Percentiles rank a stretch among this genome's conserved stretches.
phyloP scores from a whole-genome alignment of 2,797 vertebrate genomes.

The Epinephelus awoara region DNA sequence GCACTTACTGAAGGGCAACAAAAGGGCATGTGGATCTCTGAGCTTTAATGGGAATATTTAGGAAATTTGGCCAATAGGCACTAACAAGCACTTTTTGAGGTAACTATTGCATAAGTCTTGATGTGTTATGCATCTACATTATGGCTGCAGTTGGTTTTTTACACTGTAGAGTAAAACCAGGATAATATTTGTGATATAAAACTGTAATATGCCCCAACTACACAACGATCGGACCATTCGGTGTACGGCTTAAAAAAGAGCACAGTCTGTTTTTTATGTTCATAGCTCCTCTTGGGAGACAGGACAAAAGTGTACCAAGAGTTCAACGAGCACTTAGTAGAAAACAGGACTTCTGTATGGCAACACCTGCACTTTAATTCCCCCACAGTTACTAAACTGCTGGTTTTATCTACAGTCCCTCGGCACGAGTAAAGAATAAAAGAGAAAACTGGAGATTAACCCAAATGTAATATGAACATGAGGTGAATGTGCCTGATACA shows the following conservation, averaged over 20 bases:
- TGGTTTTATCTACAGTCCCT: conserved; percentile 21
- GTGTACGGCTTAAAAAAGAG: not conserved
- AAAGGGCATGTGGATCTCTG: conserved; percentile 28
- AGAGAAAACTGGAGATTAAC: conserved; percentile 23
- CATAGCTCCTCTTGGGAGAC: conserved; percentile 17
- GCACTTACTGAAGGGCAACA: conserved; percentile 44
- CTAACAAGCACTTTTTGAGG: conserved; percentile 1
- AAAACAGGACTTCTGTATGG: conserved; percentile 24
- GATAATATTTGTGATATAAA: not conserved
- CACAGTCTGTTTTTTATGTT: conserved; percentile 17
- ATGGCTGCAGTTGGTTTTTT: not conserved
- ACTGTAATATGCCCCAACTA: not conserved
- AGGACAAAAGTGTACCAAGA: conserved; percentile 11
- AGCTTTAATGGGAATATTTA: conserved; percentile 19
- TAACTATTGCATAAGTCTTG: not conserved
- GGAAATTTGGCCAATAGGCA: conserved; percentile 13
- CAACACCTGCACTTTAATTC: conserved; percentile 23
- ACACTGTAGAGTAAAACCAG: conserved; percentile 7
- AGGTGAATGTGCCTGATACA: not conserved
- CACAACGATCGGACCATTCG: not conserved
- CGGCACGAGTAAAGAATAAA: conserved; percentile 5
- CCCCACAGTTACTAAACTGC: conserved; percentile 5
- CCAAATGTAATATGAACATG: conserved; percentile 1
- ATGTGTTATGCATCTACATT: conserved; percentile 1
- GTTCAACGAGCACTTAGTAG: conserved; percentile 43